Evolutionary conservation across 2,888 invertebrate genomes (phyloP).

Genomic region (Pyrrhosoma nymphula): DNA sequence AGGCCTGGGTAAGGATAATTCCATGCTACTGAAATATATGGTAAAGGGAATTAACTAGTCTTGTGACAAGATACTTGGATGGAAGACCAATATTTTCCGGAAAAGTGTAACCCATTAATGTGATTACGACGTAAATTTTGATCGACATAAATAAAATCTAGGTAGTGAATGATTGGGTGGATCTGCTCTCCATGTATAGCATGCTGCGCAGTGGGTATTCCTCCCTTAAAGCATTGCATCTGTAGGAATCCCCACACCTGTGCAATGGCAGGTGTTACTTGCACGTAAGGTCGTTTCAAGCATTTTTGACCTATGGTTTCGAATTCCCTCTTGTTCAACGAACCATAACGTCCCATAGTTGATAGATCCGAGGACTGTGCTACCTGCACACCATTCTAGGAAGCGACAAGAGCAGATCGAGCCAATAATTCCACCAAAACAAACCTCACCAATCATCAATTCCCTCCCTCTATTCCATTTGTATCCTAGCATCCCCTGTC

Average conservation of each 20-base stretch:
- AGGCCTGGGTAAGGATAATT: no score
- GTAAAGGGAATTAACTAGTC: background rate
- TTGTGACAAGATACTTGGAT: background rate
- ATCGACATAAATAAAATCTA: background rate
- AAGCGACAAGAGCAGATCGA: no score
- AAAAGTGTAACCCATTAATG: background rate
- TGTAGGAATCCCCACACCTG: background rate
- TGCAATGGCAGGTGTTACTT: background rate
- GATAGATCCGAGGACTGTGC: no score
- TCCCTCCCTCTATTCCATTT: no score
- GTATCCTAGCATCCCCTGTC: no score
- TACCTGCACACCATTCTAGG: no score
- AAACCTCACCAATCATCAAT: no score
- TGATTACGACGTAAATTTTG: background rate
- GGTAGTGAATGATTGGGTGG: background rate
- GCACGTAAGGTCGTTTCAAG: background rate
- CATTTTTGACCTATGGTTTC: background rate
- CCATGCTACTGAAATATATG: no score
- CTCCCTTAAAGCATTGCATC: background rate
- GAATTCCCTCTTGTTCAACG: no score
- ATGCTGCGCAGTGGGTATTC: background rate
- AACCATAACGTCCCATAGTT: no score
- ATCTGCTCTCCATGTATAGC: background rate
- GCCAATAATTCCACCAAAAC: no score
- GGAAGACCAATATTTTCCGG: background rate